phyloP scores from a whole-genome alignment of 1,140 invertebrate species.

The Drosophila trapezifrons region DNA sequence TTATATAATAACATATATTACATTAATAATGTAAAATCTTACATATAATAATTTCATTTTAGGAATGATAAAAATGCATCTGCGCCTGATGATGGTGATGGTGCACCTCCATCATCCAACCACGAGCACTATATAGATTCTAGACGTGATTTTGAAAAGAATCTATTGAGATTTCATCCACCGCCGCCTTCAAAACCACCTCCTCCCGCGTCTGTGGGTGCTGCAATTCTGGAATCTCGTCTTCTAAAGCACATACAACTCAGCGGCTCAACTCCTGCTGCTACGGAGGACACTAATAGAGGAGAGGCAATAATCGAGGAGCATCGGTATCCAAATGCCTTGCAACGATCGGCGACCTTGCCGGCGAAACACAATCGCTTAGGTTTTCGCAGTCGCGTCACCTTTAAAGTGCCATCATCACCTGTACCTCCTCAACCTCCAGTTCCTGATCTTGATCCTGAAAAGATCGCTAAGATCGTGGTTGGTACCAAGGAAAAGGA shows the following conservation, averaged over 20 bases:
- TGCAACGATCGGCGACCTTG: conserved; percentile 80
- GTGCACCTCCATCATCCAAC: conserved; percentile 13
- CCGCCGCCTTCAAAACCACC: conserved; percentile 54
- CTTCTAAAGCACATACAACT: conserved; percentile 37
- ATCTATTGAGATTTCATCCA: conserved; percentile 45
- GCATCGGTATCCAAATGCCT: conserved; percentile 53
- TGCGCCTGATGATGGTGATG: conserved; percentile 12
- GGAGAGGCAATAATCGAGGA: conserved; percentile 25
- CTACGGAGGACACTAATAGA: not conserved
- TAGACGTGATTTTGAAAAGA: conserved; percentile 28
- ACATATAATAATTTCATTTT: not conserved
- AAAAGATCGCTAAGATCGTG: conserved; percentile 37
- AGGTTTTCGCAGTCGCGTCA: conserved; percentile 67
- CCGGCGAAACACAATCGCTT: conserved; percentile 76
- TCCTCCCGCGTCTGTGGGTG: conserved; percentile 24
- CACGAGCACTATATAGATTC: conserved; percentile 36
- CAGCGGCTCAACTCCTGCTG: not conserved
- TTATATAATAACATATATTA: not conserved
- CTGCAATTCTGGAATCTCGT: conserved; percentile 12
- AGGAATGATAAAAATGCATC: conserved; percentile 66
- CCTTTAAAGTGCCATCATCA: conserved; percentile 62
- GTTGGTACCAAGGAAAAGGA: conserved; percentile 89
- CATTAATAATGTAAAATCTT: not conserved
- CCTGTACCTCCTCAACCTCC: conserved; percentile 2
- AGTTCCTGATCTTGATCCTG: conserved; percentile 9